phyloP scores from a whole-genome alignment of 2,113 vertebrate species.

The Solenodon paradoxus region DNA sequence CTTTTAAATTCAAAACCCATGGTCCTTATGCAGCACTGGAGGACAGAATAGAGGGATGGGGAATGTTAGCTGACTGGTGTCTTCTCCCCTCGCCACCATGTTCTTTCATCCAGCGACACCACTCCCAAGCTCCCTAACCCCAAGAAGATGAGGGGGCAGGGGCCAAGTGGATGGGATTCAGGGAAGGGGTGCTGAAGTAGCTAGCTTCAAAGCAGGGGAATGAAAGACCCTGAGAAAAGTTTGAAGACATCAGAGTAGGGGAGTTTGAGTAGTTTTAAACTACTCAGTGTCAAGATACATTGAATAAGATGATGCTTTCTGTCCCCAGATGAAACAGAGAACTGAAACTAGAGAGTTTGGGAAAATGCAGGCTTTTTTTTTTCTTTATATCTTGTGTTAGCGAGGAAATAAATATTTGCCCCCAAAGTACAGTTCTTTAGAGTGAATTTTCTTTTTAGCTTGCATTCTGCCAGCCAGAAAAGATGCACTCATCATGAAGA shows the following conservation, averaged over 20 bases:
- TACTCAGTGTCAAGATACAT: background rate
- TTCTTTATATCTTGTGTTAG: background rate
- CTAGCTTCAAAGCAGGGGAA: background rate
- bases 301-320: background rate
- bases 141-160: background rate
- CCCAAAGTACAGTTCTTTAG: background rate
- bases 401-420: background rate
- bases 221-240: background rate
- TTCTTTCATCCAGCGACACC: background rate
- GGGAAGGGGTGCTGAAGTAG: background rate
- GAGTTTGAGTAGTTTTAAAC: background rate
- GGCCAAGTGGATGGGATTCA: background rate
- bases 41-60: background rate
- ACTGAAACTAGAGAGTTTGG: slow-evolving; percentile 3
- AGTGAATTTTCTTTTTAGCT: no score
- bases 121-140: background rate
- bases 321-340: background rate
- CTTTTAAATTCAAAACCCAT: background rate
- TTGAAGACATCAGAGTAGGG: background rate
- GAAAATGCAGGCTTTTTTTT: background rate
- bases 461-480: background rate
- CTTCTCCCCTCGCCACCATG: background rate
- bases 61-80: background rate
- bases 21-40: background rate
- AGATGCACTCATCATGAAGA: background rate